These are phyloP conservation scores for Meteorus colon DNA, from an alignment of 2,888 invertebrate species.

Conservation along the genomic window DNA sequence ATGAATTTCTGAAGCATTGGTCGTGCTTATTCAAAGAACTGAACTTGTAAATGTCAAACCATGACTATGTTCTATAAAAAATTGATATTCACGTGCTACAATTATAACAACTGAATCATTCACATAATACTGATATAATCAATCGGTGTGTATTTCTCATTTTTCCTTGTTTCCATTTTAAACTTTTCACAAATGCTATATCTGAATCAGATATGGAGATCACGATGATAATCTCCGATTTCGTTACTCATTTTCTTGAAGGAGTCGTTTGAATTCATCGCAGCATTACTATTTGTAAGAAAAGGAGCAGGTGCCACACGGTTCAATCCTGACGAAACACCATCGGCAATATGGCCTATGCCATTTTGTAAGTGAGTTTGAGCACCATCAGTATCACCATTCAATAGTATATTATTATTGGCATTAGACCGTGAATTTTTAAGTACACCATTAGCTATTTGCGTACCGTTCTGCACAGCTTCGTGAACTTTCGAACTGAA, in stretches of 20 bases:
- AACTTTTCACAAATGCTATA: not conserved
- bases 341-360: slow-evolving; percentile 62
- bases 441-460: slow-evolving; percentile 68
- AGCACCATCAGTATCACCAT: slow-evolving; percentile 57
- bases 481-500: slow-evolving; percentile 32
- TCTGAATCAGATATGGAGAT: slow-evolving; percentile 61
- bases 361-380: slow-evolving; percentile 65
- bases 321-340: slow-evolving; percentile 58
- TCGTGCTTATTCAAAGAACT: no score
- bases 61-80: no score
- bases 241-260: slow-evolving; percentile 73
- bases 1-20: no score
- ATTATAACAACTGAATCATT: not conserved
- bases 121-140: not conserved
- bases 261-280: slow-evolving; percentile 52
- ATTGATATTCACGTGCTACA: no score
- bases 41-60: no score
- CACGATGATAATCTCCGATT: slow-evolving; percentile 71
- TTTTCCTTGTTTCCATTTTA: no score
- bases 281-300: slow-evolving; percentile 44
- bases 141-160: no score
- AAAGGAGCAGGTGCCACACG: slow-evolving; percentile 61
- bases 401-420: slow-evolving; percentile 66
- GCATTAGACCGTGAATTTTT: slow-evolving; percentile 64
- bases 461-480: slow-evolving; percentile 29